Evolutionary conservation across 2,888 invertebrate species (phyloP).

Genomic region (Platycheirus rosarum): DNA sequence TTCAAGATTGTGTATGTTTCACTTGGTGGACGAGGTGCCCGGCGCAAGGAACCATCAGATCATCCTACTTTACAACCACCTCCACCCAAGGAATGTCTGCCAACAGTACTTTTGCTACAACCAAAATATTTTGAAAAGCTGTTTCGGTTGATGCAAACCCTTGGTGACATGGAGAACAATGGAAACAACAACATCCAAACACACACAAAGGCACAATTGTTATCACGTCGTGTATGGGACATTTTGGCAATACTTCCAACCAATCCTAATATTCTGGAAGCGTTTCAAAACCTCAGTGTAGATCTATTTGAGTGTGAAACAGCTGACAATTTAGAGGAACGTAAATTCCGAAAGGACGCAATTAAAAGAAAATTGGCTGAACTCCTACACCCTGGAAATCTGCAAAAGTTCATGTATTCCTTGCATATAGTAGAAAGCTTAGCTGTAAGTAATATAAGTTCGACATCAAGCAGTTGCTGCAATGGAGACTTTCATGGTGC

Average conservation of each 20-base stretch:
- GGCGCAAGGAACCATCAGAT: conserved; percentile 85
- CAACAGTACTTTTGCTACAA: conserved; percentile 91
- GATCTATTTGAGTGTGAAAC: conserved; percentile 79
- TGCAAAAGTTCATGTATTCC: conserved; percentile 97
- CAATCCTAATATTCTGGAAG: conserved; percentile 91
- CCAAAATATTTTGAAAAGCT: conserved; percentile 95
- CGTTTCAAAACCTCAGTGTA: conserved; percentile 88
- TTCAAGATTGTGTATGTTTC: conserved; percentile 92
- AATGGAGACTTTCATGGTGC: conserved; percentile 57
- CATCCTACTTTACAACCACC: conserved; percentile 94
- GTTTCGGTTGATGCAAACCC: conserved; percentile 94
- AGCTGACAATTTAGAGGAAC: conserved; percentile 77
- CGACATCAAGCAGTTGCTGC: conserved; percentile 65
- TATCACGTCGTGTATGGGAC: conserved; percentile 97
- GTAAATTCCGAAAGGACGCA: conserved; percentile 79
- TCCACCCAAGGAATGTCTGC: conserved; percentile 92
- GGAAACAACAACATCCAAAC: conserved; percentile 87
- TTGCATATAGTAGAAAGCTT: conserved; percentile 94
- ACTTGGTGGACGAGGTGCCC: conserved; percentile 87
- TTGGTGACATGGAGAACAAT: conserved; percentile 92
- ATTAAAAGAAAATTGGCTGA: conserved; percentile 85
- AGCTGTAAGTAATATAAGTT: conserved; percentile 80
- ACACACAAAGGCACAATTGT: conserved; percentile 93
- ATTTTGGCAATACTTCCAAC: conserved; percentile 95
- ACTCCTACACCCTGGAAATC: conserved; percentile 92